phyloP scores from a whole-genome alignment of 1,140 invertebrate genomes.

The Diorhabda sublineata region DNA sequence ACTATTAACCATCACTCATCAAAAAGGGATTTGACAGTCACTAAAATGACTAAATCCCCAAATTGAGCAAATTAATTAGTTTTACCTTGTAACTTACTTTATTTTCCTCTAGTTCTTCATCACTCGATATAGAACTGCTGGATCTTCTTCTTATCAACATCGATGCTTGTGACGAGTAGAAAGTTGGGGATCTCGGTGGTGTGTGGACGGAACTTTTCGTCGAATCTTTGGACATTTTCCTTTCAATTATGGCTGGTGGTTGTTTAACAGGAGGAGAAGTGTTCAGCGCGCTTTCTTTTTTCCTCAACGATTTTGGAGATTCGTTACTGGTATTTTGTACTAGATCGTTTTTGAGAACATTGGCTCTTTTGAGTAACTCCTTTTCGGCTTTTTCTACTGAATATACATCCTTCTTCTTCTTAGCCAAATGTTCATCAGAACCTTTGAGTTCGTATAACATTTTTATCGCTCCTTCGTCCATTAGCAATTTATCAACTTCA shows the following conservation, averaged over 20 bases:
- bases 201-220: constrained; percentile 42
- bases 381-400: constrained; percentile 52
- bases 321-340: constrained; percentile 37
- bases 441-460: constrained; percentile 74
- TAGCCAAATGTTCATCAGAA: constrained; percentile 43
- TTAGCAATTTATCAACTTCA: constrained; percentile 72
- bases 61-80: no score
- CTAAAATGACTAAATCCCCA: no score
- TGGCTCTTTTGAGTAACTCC: constrained; percentile 52
- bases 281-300: constrained; percentile 37
- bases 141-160: constrained; percentile 76
- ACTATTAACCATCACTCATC: no score
- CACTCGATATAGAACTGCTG: constrained; percentile 51
- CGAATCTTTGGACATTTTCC: constrained; percentile 49
- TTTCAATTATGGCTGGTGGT: constrained; percentile 49
- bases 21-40: no score
- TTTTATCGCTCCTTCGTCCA: constrained; percentile 81
- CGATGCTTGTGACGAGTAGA: constrained; percentile 65
- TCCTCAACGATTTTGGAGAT: constrained; percentile 40
- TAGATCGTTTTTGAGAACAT: constrained; percentile 46
- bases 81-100: no score
- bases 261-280: not conserved
- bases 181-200: constrained; percentile 44
- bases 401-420: constrained; percentile 41
- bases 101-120: constrained; percentile 30